phyloP scores from a whole-genome alignment of 2,113 vertebrate genomes.

The Pseudolaguvia tuberculata region DNA sequence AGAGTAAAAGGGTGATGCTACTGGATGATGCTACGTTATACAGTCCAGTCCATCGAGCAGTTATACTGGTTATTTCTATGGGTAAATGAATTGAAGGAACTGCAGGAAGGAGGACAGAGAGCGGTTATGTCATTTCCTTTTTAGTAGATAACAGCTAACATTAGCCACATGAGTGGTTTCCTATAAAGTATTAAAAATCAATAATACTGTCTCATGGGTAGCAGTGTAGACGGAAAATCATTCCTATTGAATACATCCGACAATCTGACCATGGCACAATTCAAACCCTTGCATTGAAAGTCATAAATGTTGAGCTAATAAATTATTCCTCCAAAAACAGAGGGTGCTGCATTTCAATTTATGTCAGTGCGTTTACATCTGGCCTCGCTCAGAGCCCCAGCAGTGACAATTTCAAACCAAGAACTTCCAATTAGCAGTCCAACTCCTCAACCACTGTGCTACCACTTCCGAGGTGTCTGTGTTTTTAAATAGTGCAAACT shows the following conservation, averaged over 20 bases:
- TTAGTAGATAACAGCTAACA: neutral
- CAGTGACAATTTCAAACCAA: too few relatives aligned
- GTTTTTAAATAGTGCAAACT: neutral
- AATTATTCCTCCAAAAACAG: neutral
- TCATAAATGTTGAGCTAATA: neutral
- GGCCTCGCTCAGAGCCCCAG: too few relatives aligned
- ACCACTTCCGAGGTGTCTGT: neutral
- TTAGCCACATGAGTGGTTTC: neutral
- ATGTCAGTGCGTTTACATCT: neutral
- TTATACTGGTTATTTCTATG: too few relatives aligned
- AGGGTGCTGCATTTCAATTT: neutral
- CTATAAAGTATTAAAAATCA: neutral
- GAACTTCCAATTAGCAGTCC: too few relatives aligned
- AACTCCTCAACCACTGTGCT: too few relatives aligned
- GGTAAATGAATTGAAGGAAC: neutral
- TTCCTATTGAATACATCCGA: neutral
- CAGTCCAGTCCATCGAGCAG: too few relatives aligned
- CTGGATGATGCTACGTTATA: neutral
- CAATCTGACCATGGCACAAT: neutral
- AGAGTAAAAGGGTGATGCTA: neutral
- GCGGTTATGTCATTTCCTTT: neutral
- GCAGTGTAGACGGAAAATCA: neutral
- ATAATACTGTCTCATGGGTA: neutral
- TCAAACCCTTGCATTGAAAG: neutral
- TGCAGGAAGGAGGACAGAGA: neutral